phyloP scores from a whole-genome alignment of 2,888 invertebrate genomes.

The Cantharis rustica region DNA sequence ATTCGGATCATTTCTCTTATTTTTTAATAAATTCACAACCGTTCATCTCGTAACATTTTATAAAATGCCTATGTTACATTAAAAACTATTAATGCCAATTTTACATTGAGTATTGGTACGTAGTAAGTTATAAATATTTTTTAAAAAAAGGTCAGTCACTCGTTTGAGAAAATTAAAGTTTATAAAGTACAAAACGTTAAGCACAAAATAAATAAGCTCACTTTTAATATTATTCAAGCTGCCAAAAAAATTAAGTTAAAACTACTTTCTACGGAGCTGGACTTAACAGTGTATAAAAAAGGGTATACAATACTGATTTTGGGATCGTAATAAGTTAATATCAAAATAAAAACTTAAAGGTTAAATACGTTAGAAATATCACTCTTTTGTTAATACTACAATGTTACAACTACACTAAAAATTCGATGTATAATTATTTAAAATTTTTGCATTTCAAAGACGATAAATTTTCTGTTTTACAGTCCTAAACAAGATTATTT shows the following conservation, averaged over 20 bases:
- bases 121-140: conserved; percentile 21
- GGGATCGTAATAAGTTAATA: conserved; percentile 49
- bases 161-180: conserved; percentile 16
- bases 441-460: background rate
- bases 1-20: background rate
- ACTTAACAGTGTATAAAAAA: conserved; percentile 43
- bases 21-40: conserved; percentile 28
- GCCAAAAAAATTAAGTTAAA: conserved; percentile 35
- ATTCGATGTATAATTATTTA: conserved; percentile 25
- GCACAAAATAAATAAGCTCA: conserved; percentile 31
- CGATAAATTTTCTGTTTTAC: background rate
- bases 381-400: conserved; percentile 56
- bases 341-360: conserved; percentile 37
- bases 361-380: conserved; percentile 51
- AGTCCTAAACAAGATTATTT: conserved; percentile 4
- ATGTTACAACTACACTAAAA: conserved; percentile 43
- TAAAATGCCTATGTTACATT: conserved; percentile 33
- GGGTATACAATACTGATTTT: conserved; percentile 57
- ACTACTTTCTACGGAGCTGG: conserved; percentile 36
- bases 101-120: conserved; percentile 31
- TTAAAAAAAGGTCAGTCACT: conserved; percentile 28
- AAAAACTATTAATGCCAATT: conserved; percentile 32
- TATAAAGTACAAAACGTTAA: background rate
- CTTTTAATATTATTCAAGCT: conserved; percentile 35
- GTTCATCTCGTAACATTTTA: conserved; percentile 28